Conservation (phyloP, 2,888 invertebrate genomes). For the Hofmannophila pseudospretella region DNA sequence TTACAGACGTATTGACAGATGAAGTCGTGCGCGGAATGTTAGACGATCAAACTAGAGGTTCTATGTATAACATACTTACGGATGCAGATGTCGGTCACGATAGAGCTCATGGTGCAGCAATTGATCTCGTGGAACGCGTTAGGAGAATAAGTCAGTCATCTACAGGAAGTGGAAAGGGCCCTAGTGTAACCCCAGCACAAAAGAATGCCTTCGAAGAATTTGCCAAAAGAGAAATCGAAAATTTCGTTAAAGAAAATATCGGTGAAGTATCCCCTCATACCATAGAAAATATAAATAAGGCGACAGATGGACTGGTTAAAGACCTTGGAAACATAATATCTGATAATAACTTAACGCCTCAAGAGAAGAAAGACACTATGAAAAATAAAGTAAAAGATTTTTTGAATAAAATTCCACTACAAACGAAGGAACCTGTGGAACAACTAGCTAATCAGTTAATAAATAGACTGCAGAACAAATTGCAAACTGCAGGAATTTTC, state of each 20-base stretch:
- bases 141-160: slow-evolving; percentile 12
- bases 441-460: slow-evolving; percentile 15
- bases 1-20: not conserved
- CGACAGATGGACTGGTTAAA: slow-evolving; percentile 14
- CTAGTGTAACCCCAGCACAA: not conserved
- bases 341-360: slow-evolving; percentile 6
- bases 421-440: slow-evolving; percentile 9
- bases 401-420: slow-evolving; percentile 13
- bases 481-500: not conserved
- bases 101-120: slow-evolving; percentile 15
- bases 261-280: slow-evolving; percentile 9
- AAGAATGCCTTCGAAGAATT: slow-evolving; percentile 11
- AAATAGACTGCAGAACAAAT: slow-evolving; percentile 11
- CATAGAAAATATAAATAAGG: slow-evolving; percentile 12
- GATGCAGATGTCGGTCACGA: slow-evolving; percentile 13
- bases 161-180: not conserved
- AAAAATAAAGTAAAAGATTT: slow-evolving; percentile 15
- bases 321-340: slow-evolving; percentile 16
- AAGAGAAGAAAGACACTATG: slow-evolving; percentile 15
- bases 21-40: slow-evolving; percentile 17
- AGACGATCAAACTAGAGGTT: slow-evolving; percentile 10
- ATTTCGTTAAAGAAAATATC: slow-evolving; percentile 19
- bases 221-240: slow-evolving; percentile 16
- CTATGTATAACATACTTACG: slow-evolving; percentile 15
- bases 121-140: slow-evolving; percentile 11